Evolutionary conservation across 2,797 vertebrate genomes (phyloP).

Genomic region (Pteronotus mesoamericanus): DNA sequence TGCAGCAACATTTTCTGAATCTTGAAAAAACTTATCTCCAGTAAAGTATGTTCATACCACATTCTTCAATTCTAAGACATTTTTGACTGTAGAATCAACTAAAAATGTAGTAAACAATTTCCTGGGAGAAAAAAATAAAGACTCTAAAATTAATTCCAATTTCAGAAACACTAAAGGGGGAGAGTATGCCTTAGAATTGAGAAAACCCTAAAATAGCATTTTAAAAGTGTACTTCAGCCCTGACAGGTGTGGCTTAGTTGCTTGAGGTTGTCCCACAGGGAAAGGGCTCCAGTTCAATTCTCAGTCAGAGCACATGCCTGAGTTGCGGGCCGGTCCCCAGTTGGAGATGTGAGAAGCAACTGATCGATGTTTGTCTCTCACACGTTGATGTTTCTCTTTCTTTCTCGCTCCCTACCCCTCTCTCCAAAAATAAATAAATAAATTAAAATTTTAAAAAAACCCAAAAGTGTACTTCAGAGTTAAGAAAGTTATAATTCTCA

Average conservation of each 20-base stretch:
- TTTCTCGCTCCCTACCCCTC: not conserved
- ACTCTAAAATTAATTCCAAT: conserved; percentile 19
- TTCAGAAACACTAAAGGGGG: not conserved
- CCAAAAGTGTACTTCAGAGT: not conserved
- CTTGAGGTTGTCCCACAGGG: not conserved
- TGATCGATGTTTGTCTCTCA: not conserved
- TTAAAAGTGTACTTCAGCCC: not conserved
- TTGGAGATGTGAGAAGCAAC: not conserved
- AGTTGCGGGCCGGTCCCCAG: not conserved
- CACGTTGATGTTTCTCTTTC: not conserved
- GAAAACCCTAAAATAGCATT: not conserved
- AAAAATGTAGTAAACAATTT: conserved; percentile 20
- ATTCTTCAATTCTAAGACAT: not conserved
- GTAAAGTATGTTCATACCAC: not conserved
- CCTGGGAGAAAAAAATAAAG: not conserved
- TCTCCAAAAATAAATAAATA: not conserved
- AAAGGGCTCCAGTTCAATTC: not conserved
- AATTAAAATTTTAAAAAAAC: no score
- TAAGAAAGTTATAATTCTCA: not conserved
- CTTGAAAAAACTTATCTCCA: not conserved
- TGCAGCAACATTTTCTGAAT: not conserved
- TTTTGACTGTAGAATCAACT: not conserved
- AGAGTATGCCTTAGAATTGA: not conserved
- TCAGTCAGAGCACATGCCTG: not conserved
- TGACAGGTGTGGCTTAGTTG: not conserved